phyloP scores from a whole-genome alignment of 2,113 vertebrate genomes.

The Ophiodon elongatus region DNA sequence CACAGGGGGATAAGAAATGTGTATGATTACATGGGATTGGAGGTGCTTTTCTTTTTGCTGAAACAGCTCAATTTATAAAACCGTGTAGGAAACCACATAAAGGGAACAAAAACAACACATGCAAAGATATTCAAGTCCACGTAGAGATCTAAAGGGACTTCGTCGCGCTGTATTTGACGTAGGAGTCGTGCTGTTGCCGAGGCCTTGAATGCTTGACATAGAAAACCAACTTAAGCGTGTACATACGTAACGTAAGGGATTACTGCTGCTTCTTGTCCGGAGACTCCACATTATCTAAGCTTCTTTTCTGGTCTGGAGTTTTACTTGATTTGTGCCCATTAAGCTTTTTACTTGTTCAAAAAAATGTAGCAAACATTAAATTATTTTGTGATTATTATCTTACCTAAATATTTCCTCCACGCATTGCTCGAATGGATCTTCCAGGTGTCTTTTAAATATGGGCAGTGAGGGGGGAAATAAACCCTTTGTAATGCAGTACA shows the following conservation, averaged over 20 bases:
- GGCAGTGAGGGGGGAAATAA: not conserved
- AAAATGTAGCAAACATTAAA: not conserved
- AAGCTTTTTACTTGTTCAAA: not conserved
- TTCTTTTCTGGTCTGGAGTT: not conserved
- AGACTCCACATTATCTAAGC: not conserved
- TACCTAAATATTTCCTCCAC: not conserved
- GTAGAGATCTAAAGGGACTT: conserved; percentile 14
- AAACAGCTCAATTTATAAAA: conserved; percentile 8
- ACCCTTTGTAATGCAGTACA: not conserved
- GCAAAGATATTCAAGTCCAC: not conserved
- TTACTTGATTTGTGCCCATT: not conserved
- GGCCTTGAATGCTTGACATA: conserved; percentile 14
- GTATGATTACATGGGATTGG: conserved; percentile 4
- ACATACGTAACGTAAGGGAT: not conserved
- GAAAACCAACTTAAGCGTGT: conserved; percentile 22
- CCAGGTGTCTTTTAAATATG: not conserved
- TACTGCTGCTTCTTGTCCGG: not conserved
- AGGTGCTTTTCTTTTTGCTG: conserved; percentile 25
- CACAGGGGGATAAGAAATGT: conserved; percentile 1
- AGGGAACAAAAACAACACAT: conserved; percentile 19
- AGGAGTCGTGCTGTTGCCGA: no score
- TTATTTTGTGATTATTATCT: not conserved
- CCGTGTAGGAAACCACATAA: not conserved
- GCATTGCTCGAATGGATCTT: not conserved
- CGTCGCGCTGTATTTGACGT: conserved; percentile 12